Evolutionary conservation across 1,140 invertebrate genomes (phyloP), one percentile per base, ranked within the genome.

Genomic region (Bombus consobrinus): DNA sequence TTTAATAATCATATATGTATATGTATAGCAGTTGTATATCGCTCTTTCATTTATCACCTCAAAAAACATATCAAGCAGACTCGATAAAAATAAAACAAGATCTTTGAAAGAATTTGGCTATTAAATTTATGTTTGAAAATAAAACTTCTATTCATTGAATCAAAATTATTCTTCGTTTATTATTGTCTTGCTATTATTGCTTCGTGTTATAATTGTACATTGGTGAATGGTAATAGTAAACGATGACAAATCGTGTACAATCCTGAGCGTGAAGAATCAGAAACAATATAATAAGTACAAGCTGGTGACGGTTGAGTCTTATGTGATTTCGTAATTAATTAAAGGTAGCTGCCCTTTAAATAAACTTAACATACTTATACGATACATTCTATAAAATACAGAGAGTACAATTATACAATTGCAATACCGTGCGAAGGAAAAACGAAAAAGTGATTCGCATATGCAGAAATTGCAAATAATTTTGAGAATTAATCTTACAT

Each of bases 161-260:
- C 34, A 72, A 53, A 43, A 88, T 86, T 64, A 80, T 39, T 89
- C 79, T 59, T 81, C 66, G 39, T 91, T 92, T 93, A 92, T 92
- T 93, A 92, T 93, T 92, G 92, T 92, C 91, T 83, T 87, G 41
- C 41, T 76, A 86, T 90, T 88, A 83, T 89, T 87, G 71, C 75
- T 90, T 64, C 39, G 81, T 90, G 32, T 82, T 64, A 75, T 90
- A 92, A 86, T 89, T 89, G 66, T 73, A 86, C 79, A 86, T 80
- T 28, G 47, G 41, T 85, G 75, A 89, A 83, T 68, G 57, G 32
- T 69, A 69, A 66, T 82, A 72, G 47, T 34, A 83, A 75, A 66
- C 41, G 28, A 82, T 72, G 37, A n/a, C 57, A 37, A 64, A 32
- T 78, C 75, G 75, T 73, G 15, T 69, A 32, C 25, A 83, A 77